Percentiles rank a stretch among this genome's conserved stretches.
Evolutionary conservation across 2,113 vertebrate genomes (phyloP).

Genomic region (Xenopus tropicalis): UCB_Xtro_10.0 CM004449.2:130228501-130229000

Average conservation of each 20-base stretch:
- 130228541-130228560: no score
- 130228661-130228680: slow-evolving; percentile 97
- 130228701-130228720: slow-evolving; percentile 5
- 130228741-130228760: not conserved
- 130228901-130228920: not conserved
- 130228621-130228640: slow-evolving; percentile 96
- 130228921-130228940: no score
- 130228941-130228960: no score
- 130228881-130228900: no score
- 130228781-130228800: slow-evolving; percentile 91
- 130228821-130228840: slow-evolving; percentile 97
- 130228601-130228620: slow-evolving; percentile 91
- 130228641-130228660: slow-evolving; percentile 94
- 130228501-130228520: no score
- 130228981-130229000: no score
- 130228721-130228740: not conserved
- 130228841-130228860: slow-evolving; percentile 97
- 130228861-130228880: slow-evolving; percentile 84
- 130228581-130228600: not conserved
- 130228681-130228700: slow-evolving; percentile 98
- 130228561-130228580: no score
- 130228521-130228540: not conserved
- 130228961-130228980: no score
- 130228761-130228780: slow-evolving; percentile 56
- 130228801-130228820: slow-evolving; percentile 94